phyloP scores from a whole-genome alignment of 92 coral and sea anemone genomes.

The Porites evermanni region DNA sequence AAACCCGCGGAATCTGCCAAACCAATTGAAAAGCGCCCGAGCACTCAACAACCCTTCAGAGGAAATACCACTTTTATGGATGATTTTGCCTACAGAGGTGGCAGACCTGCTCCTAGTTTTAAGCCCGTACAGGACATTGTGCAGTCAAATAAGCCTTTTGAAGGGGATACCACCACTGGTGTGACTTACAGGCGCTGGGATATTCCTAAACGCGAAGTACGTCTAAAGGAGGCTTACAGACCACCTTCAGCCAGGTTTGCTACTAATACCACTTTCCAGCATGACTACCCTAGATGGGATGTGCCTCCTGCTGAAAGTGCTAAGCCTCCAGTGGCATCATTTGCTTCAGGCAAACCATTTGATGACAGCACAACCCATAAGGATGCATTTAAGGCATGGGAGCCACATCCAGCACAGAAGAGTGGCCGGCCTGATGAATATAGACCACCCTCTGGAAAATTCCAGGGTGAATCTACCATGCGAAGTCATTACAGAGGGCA shows the following conservation, averaged over 20 bases:
- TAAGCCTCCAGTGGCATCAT: constrained; percentile 83
- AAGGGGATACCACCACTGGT: constrained; percentile 90
- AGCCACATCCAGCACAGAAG: constrained; percentile 69
- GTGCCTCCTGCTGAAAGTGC: constrained; percentile 92
- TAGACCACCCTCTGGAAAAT: constrained; percentile 89
- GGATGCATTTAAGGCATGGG: constrained; percentile 94
- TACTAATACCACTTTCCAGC: constrained; percentile 90
- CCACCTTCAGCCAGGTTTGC: constrained; percentile 91
- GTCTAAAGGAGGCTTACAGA: constrained; percentile 85
- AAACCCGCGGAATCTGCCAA: constrained; percentile 90
- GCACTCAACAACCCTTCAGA: constrained; percentile 83
- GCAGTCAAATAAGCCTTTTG: constrained; percentile 89
- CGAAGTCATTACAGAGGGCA: constrained; percentile 95
- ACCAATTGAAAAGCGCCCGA: constrained; percentile 82
- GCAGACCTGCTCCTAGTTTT: constrained; percentile 92
- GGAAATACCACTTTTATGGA: constrained; percentile 93
- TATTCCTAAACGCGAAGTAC: constrained; percentile 76
- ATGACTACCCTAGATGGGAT: constrained; percentile 91
- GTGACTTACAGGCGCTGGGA: constrained; percentile 86
- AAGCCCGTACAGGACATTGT: constrained; percentile 85
- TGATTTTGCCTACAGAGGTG: constrained; percentile 88
- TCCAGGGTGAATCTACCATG: constrained; percentile 95
- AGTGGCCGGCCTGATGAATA: constrained; percentile 80
- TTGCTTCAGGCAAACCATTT: constrained; percentile 92
- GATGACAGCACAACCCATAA: constrained; percentile 96